Conservation (phyloP, 2,797 vertebrate genomes). For the Parauchenoglanis punctatus region DNA sequence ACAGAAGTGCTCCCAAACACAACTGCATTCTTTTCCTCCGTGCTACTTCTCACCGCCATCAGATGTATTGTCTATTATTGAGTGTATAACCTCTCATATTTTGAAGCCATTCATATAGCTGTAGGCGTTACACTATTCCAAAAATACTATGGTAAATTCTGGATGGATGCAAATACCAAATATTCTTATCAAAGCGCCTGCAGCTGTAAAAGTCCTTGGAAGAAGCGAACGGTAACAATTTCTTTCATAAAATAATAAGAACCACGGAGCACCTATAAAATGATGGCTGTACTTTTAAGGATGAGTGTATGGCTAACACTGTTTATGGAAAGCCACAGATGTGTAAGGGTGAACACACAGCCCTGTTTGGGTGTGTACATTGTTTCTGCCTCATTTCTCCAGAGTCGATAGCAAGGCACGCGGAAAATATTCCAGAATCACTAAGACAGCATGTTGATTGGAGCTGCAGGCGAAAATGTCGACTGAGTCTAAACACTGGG, state of each 20-base stretch:
- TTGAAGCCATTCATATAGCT: constrained; percentile 26
- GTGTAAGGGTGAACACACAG: constrained; percentile 19
- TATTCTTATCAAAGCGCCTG: background rate
- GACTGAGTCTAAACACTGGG: constrained; percentile 25
- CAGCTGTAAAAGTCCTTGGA: constrained; percentile 8
- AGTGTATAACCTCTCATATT: constrained; percentile 2
- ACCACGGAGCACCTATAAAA: background rate
- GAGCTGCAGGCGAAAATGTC: constrained; percentile 29
- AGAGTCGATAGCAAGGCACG: background rate
- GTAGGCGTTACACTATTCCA: constrained; percentile 27
- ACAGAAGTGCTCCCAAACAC: constrained; percentile 13
- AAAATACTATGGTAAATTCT: background rate
- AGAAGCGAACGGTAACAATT: background rate
- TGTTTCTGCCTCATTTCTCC: constrained; percentile 42
- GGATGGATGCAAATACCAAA: background rate
- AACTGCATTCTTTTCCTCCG: constrained; percentile 1
- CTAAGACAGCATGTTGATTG: constrained; percentile 28
- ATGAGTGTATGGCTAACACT: background rate
- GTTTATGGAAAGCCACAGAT: constrained; percentile 18
- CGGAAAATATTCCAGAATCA: constrained; percentile 25
- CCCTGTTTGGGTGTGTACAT: background rate
- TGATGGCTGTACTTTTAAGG: constrained; percentile 1
- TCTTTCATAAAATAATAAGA: constrained; percentile 17
- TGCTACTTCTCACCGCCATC: constrained; percentile 19
- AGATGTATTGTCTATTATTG: constrained; percentile 17